These are phyloP conservation scores for Apotomis capreana DNA, from an alignment of 2,888 invertebrate species.

Conservation along the genomic window DNA sequence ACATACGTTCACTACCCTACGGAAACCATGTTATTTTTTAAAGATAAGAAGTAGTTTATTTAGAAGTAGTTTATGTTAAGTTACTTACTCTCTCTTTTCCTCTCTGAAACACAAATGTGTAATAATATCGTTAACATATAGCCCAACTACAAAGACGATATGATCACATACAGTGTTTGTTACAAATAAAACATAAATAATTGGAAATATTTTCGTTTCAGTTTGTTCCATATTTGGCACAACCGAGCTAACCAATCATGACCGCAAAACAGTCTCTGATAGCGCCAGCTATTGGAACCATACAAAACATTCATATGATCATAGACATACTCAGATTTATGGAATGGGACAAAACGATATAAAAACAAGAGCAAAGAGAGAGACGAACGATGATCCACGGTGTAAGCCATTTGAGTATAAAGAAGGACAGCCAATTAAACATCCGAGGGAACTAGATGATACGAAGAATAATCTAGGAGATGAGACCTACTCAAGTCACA, in stretches of 20 bases:
- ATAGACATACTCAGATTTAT: background rate
- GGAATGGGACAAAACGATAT: background rate
- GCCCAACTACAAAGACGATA: no score
- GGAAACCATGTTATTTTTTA: no score
- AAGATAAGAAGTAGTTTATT: no score
- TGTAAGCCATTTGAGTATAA: slow-evolving; percentile 60
- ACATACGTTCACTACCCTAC: no score
- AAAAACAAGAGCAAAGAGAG: background rate
- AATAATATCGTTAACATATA: no score
- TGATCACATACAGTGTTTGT: no score
- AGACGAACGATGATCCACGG: background rate
- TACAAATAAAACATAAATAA: background rate
- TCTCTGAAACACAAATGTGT: no score
- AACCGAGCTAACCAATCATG: slow-evolving; percentile 68
- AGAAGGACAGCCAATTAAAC: slow-evolving; percentile 52
- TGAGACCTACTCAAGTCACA: slow-evolving; percentile 61
- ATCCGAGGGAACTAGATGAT: slow-evolving; percentile 55
- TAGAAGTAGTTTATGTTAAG: no score
- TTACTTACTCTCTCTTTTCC: no score
- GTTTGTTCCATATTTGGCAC: slow-evolving; percentile 65
- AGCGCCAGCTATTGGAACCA: slow-evolving; percentile 51
- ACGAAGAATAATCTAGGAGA: slow-evolving; percentile 46
- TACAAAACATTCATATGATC: slow-evolving; percentile 35
- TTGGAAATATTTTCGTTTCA: slow-evolving; percentile 60
- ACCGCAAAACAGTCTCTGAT: slow-evolving; percentile 46